These are phyloP conservation scores for Alviniconcha strummeri DNA, from an alignment of 2,888 invertebrate species.

Conservation along the genomic window DNA sequence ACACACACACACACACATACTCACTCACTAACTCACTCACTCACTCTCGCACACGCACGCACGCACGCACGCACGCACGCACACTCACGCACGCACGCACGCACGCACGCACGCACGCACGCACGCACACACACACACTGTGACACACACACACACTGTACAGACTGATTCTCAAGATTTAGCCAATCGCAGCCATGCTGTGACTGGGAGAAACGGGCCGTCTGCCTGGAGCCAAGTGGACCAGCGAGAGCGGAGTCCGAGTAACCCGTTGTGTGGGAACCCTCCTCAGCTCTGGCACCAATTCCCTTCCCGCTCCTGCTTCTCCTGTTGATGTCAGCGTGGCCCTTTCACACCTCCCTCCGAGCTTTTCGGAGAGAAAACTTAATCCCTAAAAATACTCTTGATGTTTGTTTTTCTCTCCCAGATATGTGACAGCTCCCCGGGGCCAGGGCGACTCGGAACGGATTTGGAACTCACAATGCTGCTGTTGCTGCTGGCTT, in stretches of 20 bases:
- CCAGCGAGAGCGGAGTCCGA: too few species aligned
- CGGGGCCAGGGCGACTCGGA: too few species aligned
- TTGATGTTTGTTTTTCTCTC: conserved; percentile 1
- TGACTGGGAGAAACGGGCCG: too few species aligned
- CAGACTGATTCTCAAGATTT: neutral
- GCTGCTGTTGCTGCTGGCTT: too few species aligned
- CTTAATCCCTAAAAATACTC: neutral
- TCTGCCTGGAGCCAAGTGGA: too few species aligned
- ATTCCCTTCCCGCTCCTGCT: neutral
- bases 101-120: neutral
- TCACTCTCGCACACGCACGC: neutral
- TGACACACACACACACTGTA: conserved; percentile 4
- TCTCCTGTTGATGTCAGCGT: neutral
- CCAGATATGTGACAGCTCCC: neutral
- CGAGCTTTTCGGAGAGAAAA: neutral
- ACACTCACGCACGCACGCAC: neutral
- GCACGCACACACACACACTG: neutral
- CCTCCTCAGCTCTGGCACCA: neutral
- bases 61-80: neutral
- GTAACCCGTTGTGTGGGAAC: too few species aligned
- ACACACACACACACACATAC: conserved; percentile 13
- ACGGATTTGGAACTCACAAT: too few species aligned
- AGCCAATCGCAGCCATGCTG: too few species aligned
- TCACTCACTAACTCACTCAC: neutral
- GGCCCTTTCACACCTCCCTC: neutral